phyloP scores from a whole-genome alignment of 2,113 vertebrate species.

The Eira barbara region DNA sequence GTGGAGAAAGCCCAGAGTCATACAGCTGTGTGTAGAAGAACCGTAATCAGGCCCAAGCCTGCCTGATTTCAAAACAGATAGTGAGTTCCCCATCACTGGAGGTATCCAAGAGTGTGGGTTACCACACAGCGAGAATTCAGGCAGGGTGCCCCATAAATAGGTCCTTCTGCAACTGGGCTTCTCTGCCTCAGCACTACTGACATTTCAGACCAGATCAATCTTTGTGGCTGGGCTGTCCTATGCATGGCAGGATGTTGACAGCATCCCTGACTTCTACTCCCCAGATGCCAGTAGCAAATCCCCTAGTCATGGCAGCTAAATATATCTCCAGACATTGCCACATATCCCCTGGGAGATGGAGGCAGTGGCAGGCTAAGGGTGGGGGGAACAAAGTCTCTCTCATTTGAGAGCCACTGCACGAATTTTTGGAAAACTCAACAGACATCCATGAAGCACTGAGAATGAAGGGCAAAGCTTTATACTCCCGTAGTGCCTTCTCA shows the following conservation, averaged over 20 bases:
- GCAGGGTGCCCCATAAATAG: not conserved
- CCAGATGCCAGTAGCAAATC: not conserved
- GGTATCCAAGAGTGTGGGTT: not conserved
- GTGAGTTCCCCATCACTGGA: not conserved
- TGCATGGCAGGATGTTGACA: rapidly evolving
- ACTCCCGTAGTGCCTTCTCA: not conserved
- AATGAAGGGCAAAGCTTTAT: not conserved
- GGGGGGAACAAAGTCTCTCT: not conserved
- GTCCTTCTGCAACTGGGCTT: not conserved
- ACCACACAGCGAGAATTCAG: not conserved
- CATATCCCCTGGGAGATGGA: not conserved
- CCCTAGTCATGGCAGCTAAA: not conserved
- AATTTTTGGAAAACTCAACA: not conserved
- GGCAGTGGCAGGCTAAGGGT: no score
- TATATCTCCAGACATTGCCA: not conserved
- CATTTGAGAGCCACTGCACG: not conserved
- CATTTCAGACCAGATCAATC: not conserved
- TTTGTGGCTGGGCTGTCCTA: not conserved
- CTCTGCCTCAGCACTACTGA: not conserved
- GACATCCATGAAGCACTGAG: not conserved
- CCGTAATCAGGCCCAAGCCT: not conserved
- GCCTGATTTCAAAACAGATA: not conserved
- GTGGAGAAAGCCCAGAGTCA: not conserved
- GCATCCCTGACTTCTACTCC: not conserved
- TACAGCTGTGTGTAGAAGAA: not conserved